Evolutionary conservation across 2,888 invertebrate species (phyloP), one percentile per base, ranked within the genome.

Genomic region (Epicampocera succincta): DNA sequence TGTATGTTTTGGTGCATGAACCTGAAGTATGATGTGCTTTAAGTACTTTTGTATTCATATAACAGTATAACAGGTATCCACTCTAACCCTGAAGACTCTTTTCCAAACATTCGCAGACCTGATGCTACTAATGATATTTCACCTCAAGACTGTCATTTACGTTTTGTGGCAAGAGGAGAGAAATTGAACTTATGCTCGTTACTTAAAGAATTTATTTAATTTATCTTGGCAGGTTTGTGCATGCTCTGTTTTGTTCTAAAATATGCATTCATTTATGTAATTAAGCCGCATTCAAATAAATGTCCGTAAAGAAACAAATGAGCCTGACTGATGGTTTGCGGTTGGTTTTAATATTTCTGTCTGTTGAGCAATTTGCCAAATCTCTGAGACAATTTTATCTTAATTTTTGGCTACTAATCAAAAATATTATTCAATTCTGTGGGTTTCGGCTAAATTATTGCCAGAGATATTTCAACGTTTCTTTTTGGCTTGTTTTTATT

Each of bases 241-340:
- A 29, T 11, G 3, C 25, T 44, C 11, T 25, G 13, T 46, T 21
- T 40, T 38, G 40, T 52, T 8, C 21, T 25, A 8, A 48, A 15
- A 71, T 21, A 21, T 58, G 33, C 9, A 8, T 33, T 9, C 33
- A 1, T 33, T 44, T 52, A 17, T 52, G 52, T 65, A 63, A 80
- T 69, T 50, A 80, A 68, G 38, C 19, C 42, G 25, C 73, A 61
- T 60, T 60, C 54, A 66, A 66, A 66, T 66, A 50, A 42, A 66
- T 58, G 58, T 29, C 42, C 17, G 4, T 42, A 4, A 33, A 9
- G 6, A 33, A 33, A 33, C 4, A 29, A 19, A 21, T 40, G 15
- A 50, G 19, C 48, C 17, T 38, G 12, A 54, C 9, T 19, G 38
- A 65, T 29, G 11, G 25, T 25, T 13, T 29, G 44, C 38, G 61